A percentile compares a stretch with the other conserved stretches of the same genome.
Conservation (phyloP, 2,797 vertebrate genomes). For the Aselliscus stoliczkanus region DNA sequence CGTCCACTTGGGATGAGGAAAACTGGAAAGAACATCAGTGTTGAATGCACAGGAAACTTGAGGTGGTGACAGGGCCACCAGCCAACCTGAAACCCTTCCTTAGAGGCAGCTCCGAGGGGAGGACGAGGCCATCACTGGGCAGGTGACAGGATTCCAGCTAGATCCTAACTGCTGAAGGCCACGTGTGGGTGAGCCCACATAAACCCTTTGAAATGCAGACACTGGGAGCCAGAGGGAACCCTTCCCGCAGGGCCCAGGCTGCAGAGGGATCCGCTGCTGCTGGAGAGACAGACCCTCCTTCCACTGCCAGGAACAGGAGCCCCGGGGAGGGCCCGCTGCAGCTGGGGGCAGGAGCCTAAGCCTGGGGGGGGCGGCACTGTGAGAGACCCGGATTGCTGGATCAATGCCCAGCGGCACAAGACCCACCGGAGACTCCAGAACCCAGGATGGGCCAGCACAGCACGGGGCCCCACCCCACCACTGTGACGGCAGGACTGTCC, state of each 20-base stretch:
- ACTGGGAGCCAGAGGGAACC: too few relatives aligned
- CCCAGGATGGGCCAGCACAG: neutral
- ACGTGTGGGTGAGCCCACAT: neutral
- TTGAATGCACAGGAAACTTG: too few relatives aligned
- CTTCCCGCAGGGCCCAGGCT: neutral
- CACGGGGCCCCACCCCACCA: neutral
- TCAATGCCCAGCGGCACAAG: neutral
- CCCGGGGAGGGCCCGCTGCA: neutral
- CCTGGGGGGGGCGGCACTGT: too few relatives aligned
- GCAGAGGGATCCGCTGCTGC: too few relatives aligned
- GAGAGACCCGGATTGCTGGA: fast-evolving
- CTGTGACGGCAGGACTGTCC: neutral
- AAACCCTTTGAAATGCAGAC: neutral
- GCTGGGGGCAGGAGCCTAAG: neutral
- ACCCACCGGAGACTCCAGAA: neutral
- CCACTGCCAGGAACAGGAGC: neutral
- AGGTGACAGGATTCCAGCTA: neutral
- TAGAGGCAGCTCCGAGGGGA: neutral
- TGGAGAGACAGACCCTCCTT: neutral
- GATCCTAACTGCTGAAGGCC: neutral
- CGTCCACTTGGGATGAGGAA: neutral
- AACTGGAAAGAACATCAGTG: neutral
- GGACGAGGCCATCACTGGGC: too few relatives aligned
- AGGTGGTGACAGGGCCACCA: neutral
- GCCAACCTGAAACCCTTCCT: neutral